Base-by-base conservation (phyloP, 2,113 vertebrate genomes). In the Nerophis ophidion region DNA sequence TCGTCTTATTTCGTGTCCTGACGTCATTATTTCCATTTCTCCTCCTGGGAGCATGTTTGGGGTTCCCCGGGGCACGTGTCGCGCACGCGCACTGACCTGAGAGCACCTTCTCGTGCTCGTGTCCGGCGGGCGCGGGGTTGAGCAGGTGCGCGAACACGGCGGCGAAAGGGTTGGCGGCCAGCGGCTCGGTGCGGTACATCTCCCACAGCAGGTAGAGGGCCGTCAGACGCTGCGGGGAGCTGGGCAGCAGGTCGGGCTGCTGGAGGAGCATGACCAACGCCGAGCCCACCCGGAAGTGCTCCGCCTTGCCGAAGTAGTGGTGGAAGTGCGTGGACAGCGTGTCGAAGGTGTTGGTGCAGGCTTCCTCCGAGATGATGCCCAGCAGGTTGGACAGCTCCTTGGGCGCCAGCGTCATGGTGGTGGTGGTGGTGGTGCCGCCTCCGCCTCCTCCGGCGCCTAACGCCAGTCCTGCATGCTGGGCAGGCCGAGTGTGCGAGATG, bases 131-230 rank as follows among this genome's bases (percentile, higher is more conserved):
- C 6, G 92, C 84, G 0, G 94, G 93, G 86, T 95, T 96, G 48
- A 99, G 90, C n/a, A 99, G 90, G 75, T 98, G 97, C 1, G 96
- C 96, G 66, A 98, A 99, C 64, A 97, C 93, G 34, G 97, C 97
- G 34, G 95, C 95, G 81, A 98, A 99, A 7, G 96, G 97, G 88
- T 98, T 99, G 8, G 94, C 93, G 8, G 97, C 96, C 9, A 98
- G 91, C 42, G 95, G 95, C 87, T 99, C 97, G 57, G 95, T 99
- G 61, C 97, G 94, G 87, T 98, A 99, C 97, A 98, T 99, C 90
- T 99, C 97, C 97, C 97, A 99, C 0, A 99, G 92, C n/a, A 98
- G 91, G 87, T 98, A 99, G 75, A 99, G 94, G 0, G 96, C 97
- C 0, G 93, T 97, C 78, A 98, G 94, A 54, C 96, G 91, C 91